Conservation (phyloP, 2,797 vertebrate genomes). For the Pachyuromys duprasi region DNA sequence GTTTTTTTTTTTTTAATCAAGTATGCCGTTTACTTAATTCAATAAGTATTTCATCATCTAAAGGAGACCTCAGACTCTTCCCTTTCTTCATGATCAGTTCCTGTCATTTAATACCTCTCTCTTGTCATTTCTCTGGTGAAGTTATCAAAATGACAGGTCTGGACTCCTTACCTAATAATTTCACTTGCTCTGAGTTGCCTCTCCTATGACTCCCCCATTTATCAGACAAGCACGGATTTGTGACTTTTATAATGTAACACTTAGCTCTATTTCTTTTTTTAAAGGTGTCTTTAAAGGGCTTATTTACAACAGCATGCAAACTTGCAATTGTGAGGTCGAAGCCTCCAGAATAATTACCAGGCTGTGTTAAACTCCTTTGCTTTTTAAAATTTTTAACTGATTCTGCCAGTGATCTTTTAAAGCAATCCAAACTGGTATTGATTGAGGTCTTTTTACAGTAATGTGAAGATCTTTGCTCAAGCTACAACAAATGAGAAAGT, state of each 20-base stretch:
- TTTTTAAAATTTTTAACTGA: slow-evolving; percentile 26
- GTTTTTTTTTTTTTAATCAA: neutral
- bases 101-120: neutral
- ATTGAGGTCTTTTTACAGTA: slow-evolving; percentile 61
- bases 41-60: slow-evolving; percentile 4
- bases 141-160: neutral
- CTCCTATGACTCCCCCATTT: neutral
- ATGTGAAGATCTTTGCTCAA: slow-evolving; percentile 29
- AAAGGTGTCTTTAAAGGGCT: slow-evolving; percentile 45
- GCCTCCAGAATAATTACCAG: slow-evolving; percentile 60
- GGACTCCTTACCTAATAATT: neutral
- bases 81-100: neutral
- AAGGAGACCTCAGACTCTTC: neutral
- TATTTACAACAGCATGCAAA: slow-evolving; percentile 45
- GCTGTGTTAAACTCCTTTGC: slow-evolving; percentile 49
- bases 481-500: slow-evolving; percentile 53
- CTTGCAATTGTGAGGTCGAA: slow-evolving; percentile 46
- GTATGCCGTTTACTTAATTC: neutral
- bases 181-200: neutral
- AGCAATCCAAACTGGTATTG: slow-evolving; percentile 63
- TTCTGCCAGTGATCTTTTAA: slow-evolving; percentile 66
- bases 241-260: neutral
- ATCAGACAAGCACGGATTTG: neutral
- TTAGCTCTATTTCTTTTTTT: slow-evolving; percentile 45
- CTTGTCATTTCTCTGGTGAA: neutral